These are phyloP conservation scores for Picus viridis DNA, from an alignment of 2,797 vertebrate genomes.

Conservation along the genomic window DNA sequence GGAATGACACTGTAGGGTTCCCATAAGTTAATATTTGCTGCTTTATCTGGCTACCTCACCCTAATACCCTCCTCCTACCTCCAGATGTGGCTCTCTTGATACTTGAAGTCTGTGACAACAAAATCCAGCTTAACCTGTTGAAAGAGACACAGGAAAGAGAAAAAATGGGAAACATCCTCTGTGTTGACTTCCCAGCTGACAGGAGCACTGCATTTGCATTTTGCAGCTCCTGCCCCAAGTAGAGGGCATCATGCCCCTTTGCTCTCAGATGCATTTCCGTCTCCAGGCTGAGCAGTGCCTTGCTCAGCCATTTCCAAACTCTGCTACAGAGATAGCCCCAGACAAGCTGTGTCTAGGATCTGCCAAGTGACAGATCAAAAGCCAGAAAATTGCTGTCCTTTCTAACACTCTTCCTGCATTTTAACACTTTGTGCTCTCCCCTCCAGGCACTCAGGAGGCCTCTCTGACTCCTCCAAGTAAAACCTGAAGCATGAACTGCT, in stretches of 20 bases:
- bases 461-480: neutral
- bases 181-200: neutral
- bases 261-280: neutral
- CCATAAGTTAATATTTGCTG: neutral
- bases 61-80: neutral
- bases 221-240: neutral
- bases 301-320: slow-evolving; percentile 11
- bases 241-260: neutral
- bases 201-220: neutral
- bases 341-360: slow-evolving; percentile 17
- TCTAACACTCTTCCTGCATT: neutral
- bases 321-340: slow-evolving; percentile 16
- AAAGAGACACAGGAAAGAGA: neutral
- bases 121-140: slow-evolving; percentile 14
- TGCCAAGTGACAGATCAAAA: slow-evolving; percentile 60
- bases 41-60: neutral
- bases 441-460: neutral
- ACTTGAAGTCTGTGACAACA: neutral
- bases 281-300: neutral
- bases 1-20: neutral
- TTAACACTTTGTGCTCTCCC: neutral
- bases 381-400: slow-evolving; percentile 36
- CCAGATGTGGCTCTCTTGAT: neutral
- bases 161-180: neutral
- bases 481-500: neutral